These are phyloP conservation scores for Hystrix brachyura DNA, from an alignment of 2,113 vertebrate genomes.

Conservation along the genomic window DNA sequence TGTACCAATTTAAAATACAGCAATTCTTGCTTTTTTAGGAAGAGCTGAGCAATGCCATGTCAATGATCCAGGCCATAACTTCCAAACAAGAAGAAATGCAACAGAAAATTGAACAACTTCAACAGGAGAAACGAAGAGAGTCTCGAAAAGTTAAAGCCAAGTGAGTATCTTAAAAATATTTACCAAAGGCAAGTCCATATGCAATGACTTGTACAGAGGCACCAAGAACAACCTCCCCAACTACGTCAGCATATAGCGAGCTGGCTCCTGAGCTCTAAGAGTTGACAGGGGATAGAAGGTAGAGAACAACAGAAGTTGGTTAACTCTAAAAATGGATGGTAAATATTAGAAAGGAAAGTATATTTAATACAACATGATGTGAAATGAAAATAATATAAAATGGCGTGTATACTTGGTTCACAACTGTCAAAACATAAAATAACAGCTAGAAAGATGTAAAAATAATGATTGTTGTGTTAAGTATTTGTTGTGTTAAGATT, in stretches of 20 bases:
- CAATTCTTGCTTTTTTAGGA: slow-evolving; percentile 89
- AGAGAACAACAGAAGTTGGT: not conserved
- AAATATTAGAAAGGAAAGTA: not conserved
- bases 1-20: not conserved
- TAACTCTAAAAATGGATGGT: not conserved
- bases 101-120: slow-evolving; percentile 93
- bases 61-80: slow-evolving; percentile 94
- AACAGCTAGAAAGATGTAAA: slow-evolving; percentile 23
- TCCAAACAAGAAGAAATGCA: slow-evolving; percentile 95
- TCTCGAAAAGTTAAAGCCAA: slow-evolving; percentile 91
- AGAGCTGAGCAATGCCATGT: slow-evolving; percentile 93
- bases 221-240: not conserved
- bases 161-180: slow-evolving; percentile 85
- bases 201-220: not conserved
- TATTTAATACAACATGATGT: not conserved
- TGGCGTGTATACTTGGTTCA: not conserved
- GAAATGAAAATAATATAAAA: slow-evolving; percentile 48
- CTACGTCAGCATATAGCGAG: too few species aligned
- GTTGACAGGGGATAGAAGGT: not conserved
- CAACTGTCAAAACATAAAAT: not conserved
- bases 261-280: not conserved
- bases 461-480: not conserved
- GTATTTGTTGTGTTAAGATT: not conserved
- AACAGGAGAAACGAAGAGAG: slow-evolving; percentile 90
- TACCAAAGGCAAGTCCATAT: not conserved